Evolutionary conservation across 2,888 invertebrate genomes (phyloP).

Genomic region (Nomada lathburiana): DNA sequence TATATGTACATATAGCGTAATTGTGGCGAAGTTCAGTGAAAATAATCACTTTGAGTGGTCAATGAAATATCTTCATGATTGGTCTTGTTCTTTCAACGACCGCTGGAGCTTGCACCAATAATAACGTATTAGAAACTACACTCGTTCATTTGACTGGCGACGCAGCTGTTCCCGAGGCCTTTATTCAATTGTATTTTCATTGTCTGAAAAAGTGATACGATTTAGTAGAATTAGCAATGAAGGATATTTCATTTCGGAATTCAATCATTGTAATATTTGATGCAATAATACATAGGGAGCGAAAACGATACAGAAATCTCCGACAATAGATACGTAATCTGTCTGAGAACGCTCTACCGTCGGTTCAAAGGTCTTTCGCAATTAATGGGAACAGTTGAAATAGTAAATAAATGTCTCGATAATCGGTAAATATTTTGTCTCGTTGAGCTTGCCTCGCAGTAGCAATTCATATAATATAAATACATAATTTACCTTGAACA

Average conservation of each 20-base stretch:
- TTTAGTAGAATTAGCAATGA: neutral
- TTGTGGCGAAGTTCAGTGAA: conserved; percentile 1
- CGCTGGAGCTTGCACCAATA: neutral
- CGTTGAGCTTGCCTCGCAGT: too few relatives aligned
- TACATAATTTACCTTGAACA: neutral
- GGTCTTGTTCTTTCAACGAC: neutral
- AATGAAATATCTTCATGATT: neutral
- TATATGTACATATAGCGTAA: too few relatives aligned
- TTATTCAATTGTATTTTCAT: neutral
- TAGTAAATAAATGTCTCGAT: neutral
- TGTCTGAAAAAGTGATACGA: neutral
- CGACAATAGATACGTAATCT: conserved; percentile 7
- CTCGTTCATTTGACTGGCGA: neutral
- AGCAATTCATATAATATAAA: too few relatives aligned
- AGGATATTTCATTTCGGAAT: too few relatives aligned
- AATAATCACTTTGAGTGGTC: conserved; percentile 3
- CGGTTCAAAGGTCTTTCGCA: conserved; percentile 19
- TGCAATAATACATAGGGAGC: neutral
- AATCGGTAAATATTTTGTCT: neutral
- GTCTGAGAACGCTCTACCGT: neutral
- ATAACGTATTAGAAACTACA: neutral
- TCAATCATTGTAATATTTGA: neutral
- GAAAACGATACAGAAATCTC: neutral
- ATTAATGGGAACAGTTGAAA: neutral
- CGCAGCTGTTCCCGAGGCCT: neutral